A percentile compares a stretch with the other conserved stretches of the same genome.
Evolutionary conservation across 2,797 vertebrate genomes (phyloP).

Genomic region (Periophthalmus magnuspinnatus): DNA sequence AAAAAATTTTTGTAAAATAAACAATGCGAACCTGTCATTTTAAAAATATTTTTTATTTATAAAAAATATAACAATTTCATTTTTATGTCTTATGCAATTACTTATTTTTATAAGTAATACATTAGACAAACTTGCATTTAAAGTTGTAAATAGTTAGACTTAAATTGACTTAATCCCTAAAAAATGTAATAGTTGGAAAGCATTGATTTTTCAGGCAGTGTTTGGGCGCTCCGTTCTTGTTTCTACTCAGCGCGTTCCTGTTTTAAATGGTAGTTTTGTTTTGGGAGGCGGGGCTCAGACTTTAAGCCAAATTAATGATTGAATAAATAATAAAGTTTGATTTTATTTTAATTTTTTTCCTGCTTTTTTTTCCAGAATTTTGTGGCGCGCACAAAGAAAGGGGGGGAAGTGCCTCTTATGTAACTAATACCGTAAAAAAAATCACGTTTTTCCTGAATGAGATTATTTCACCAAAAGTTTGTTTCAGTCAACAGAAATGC

Average conservation of each 20-base stretch:
- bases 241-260: slow-evolving; percentile 51
- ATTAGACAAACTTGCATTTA: background rate
- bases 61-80: background rate
- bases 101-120: background rate
- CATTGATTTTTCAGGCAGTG: slow-evolving; percentile 25
- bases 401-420: slow-evolving; percentile 73
- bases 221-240: slow-evolving; percentile 59
- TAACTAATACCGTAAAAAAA: slow-evolving; percentile 59
- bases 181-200: slow-evolving; percentile 24
- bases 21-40: background rate
- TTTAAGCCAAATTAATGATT: slow-evolving; percentile 80
- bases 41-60: background rate
- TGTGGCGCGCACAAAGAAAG: slow-evolving; percentile 72
- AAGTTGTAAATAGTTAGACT: background rate
- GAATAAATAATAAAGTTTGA: slow-evolving; percentile 33
- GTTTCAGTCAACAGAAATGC: background rate
- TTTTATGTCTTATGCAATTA: too few species aligned
- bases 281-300: slow-evolving; percentile 31
- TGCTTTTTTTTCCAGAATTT: slow-evolving; percentile 49
- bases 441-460: slow-evolving; percentile 9
- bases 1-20: background rate
- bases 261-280: slow-evolving; percentile 35
- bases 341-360: slow-evolving; percentile 63
- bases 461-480: slow-evolving; percentile 16
- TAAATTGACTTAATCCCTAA: too few species aligned